Evolutionary conservation across 2,888 invertebrate species (phyloP).

Genomic region (Plebejus melissa): DNA sequence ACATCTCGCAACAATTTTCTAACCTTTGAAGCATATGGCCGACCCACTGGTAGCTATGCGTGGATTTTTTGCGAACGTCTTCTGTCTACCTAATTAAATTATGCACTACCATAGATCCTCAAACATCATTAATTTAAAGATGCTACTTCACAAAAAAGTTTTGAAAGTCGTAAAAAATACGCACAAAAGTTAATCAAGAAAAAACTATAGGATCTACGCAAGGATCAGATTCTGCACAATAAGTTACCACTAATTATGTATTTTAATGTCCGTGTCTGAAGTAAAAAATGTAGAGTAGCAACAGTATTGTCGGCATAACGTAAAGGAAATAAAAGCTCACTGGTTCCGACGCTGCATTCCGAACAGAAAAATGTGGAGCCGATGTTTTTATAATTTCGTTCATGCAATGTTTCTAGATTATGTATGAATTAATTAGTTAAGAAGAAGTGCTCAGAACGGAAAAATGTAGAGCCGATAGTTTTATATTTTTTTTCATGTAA

Average conservation of each 20-base stretch:
- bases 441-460: constrained; percentile 26
- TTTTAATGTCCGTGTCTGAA: constrained; percentile 71
- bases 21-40: too few relatives aligned
- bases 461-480: constrained; percentile 38
- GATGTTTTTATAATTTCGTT: neutral
- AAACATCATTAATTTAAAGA: neutral
- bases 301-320: constrained; percentile 56
- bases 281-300: constrained; percentile 58
- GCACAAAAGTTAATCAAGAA: constrained; percentile 50
- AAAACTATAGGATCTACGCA: constrained; percentile 46
- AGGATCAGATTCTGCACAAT: constrained; percentile 47
- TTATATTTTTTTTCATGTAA: neutral
- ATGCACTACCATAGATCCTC: neutral
- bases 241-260: constrained; percentile 71
- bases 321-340: constrained; percentile 48
- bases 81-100: neutral
- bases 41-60: too few relatives aligned
- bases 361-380: constrained; percentile 38
- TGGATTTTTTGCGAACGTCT: neutral
- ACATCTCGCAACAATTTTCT: too few relatives aligned
- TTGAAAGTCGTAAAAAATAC: constrained; percentile 8
- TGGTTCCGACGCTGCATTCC: constrained; percentile 39
- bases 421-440: too few relatives aligned
- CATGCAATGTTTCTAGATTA: neutral
- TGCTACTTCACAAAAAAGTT: constrained; percentile 8